Percentiles rank a stretch among this genome's conserved stretches.
Conservation (phyloP, 2,113 vertebrate species). For the Indicator maculatus region DNA sequence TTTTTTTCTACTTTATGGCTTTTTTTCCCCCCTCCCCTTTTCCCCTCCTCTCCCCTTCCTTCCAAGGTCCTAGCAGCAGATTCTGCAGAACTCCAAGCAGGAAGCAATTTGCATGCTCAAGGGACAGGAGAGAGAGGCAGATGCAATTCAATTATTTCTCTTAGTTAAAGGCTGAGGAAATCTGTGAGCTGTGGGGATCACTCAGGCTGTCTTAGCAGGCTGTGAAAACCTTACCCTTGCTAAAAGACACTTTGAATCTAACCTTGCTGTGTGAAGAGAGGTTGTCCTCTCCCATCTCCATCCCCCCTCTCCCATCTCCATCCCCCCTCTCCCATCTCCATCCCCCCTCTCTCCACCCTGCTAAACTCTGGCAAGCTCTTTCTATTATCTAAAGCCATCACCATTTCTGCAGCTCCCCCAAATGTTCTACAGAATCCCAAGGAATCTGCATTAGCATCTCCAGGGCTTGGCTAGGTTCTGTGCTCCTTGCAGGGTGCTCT, state of each 20-base stretch:
- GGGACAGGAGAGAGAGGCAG: background rate
- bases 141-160: background rate
- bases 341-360: background rate
- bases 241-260: constrained; percentile 30
- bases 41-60: background rate
- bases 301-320: too few species aligned
- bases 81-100: constrained; percentile 1
- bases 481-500: constrained; percentile 7
- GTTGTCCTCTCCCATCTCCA: background rate
- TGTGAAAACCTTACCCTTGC: constrained; percentile 21
- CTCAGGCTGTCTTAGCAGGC: background rate
- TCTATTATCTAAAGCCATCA: background rate
- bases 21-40: too few species aligned
- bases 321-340: background rate
- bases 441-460: constrained; percentile 28
- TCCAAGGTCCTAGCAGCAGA: background rate
- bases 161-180: constrained; percentile 36
- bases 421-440: constrained; percentile 47
- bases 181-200: constrained; percentile 22
- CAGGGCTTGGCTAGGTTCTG: constrained; percentile 20
- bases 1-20: background rate
- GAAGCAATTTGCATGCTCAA: constrained; percentile 27
- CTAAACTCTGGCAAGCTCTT: constrained; percentile 12
- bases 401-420: constrained; percentile 40
- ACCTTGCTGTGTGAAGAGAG: background rate